Conservation (phyloP, 1,140 invertebrate species). For the Diabrotica undecimpunctata region DNA sequence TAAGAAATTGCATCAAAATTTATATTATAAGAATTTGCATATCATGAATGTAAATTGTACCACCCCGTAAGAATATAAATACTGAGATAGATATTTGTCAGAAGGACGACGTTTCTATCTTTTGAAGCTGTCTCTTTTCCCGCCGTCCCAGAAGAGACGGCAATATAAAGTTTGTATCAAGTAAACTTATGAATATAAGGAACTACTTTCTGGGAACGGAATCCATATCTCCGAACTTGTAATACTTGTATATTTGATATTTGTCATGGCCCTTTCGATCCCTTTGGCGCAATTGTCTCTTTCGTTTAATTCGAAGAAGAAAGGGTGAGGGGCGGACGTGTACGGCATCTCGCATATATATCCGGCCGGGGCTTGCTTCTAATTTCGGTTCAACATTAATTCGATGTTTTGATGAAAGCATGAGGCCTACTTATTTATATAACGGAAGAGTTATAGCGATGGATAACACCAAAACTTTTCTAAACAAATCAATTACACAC, state of each 20-base stretch:
- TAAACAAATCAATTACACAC: no score
- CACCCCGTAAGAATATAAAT: slow-evolving; percentile 2
- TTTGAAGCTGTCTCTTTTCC: slow-evolving; percentile 34
- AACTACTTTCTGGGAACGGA: slow-evolving; percentile 36
- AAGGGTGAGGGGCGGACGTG: slow-evolving; percentile 1
- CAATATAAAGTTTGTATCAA: slow-evolving; percentile 42
- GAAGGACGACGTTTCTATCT: slow-evolving; percentile 31
- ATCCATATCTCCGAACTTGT: slow-evolving; percentile 41
- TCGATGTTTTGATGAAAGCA: not conserved
- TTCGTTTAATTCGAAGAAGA: slow-evolving; percentile 4
- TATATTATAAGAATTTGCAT: no score
- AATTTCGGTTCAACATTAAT: not conserved
- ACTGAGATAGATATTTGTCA: slow-evolving; percentile 34
- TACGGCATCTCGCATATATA: not conserved
- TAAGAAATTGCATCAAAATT: no score
- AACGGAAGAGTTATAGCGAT: no score
- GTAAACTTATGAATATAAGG: slow-evolving; percentile 40
- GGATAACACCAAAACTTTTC: no score
- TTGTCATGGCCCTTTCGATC: slow-evolving; percentile 32
- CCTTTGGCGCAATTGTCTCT: slow-evolving; percentile 31
- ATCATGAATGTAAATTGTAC: no score
- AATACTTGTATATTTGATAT: slow-evolving; percentile 35
- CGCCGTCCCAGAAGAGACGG: slow-evolving; percentile 25
- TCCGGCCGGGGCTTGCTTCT: not conserved
- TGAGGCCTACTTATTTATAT: no score